A percentile compares a stretch with the other conserved stretches of the same genome.
phyloP scores from a whole-genome alignment of 2,888 invertebrate species.

The Lathronympha strigana region DNA sequence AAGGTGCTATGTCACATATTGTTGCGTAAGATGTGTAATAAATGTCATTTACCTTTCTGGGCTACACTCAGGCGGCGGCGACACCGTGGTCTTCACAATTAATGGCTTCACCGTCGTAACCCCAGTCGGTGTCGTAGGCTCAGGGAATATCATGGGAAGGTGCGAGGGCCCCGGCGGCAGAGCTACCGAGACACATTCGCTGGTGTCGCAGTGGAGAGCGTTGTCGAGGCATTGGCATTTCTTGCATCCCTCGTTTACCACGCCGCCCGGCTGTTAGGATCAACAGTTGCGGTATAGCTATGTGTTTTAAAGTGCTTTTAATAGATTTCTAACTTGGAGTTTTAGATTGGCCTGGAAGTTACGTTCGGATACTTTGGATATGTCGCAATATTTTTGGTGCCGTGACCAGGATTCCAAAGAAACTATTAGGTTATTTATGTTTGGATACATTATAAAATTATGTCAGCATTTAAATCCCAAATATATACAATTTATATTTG shows the following conservation, averaged over 20 bases:
- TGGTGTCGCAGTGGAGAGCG: constrained; percentile 87
- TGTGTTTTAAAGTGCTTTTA: neutral
- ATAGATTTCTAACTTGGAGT: neutral
- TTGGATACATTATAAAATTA: neutral
- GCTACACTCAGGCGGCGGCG: constrained; percentile 72
- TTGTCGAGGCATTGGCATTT: constrained; percentile 93
- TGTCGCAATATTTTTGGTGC: neutral
- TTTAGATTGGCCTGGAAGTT: neutral
- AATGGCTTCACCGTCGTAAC: constrained; percentile 44
- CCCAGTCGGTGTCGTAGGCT: constrained; percentile 28
- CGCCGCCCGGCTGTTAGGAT: constrained; percentile 87
- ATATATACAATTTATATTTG: too few species aligned
- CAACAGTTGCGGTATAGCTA: neutral
- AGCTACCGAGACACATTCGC: constrained; percentile 68
- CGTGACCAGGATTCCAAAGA: neutral
- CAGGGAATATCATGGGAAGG: constrained; percentile 44
- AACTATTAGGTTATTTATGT: neutral
- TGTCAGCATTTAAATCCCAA: neutral
- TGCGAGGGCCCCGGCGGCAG: constrained; percentile 54
- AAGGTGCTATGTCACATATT: too few species aligned
- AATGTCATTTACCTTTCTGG: constrained; percentile 59
- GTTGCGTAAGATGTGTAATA: too few species aligned
- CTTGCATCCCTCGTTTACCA: constrained; percentile 85
- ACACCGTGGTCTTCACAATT: constrained; percentile 60
- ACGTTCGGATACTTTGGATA: too few species aligned